Evolutionary conservation across 2,797 vertebrate genomes (phyloP), one percentile per base, ranked within the genome.

Genomic region (Nannoperca australis): DNA sequence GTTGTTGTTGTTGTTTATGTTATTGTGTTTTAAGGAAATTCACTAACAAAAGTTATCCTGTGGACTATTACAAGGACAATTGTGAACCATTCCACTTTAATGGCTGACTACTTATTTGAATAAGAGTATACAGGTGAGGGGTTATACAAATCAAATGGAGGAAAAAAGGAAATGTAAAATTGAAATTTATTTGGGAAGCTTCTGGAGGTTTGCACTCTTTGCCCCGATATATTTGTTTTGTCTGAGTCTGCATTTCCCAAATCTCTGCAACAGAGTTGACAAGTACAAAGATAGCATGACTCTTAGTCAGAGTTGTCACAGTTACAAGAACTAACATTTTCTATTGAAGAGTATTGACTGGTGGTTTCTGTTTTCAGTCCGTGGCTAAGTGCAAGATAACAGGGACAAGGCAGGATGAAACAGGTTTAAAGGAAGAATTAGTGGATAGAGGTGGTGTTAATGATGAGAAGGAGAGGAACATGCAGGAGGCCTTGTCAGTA

Each of bases 401-500:
- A 38, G n/a, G 40, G 49, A 47, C 40, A 64, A 27, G 49, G 27
- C 60, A 58, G 65, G 22, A 80, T 70, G 63, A 69, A 59, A 69
- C 55, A 55, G 38, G 53, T 67, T n/a, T 47, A 18, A 75, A 81
- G 76, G 78, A 71, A 73, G 73, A 87, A 80, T 79, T 51, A 86
- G 55, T 24, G 49, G 27, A 71, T 38, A 9, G 32, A 51, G 68
- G 42, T 34, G 1, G 30, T 62, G 58, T 69, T 59, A 80, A 72
- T 11, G 56, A 82, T 71, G 50, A 73, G 27, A 58, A 67, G 22
- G 58, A 76, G 53, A 56, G 34, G 58, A 81, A 63, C 36, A 50
- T 62, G 55, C 62, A 79, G 68, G 73, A 80, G 65, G 67, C 58
- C 67, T 80, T 77, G 85, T 78, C 22, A 7, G 86, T 81, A 79